phyloP scores from a whole-genome alignment of 2,888 invertebrate genomes.

The Sarcophaga caerulescens region DNA sequence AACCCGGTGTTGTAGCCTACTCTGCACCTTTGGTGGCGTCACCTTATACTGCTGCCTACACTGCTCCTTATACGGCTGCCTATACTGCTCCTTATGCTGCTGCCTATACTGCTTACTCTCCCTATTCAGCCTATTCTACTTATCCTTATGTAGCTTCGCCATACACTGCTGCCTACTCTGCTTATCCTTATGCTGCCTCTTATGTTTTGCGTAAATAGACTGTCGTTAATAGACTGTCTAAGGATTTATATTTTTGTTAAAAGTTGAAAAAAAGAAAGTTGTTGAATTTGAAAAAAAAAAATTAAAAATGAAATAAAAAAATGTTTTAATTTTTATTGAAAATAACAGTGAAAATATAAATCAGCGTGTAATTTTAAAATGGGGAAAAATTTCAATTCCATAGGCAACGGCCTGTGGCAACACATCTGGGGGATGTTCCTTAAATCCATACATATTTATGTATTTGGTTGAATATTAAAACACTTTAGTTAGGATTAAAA shows the following conservation, averaged over 20 bases:
- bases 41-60: conserved; percentile 68
- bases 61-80: conserved; percentile 71
- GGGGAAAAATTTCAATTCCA: too few species aligned
- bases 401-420: too few species aligned
- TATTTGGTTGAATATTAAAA: too few species aligned
- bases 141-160: conserved; percentile 59
- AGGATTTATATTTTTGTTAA: conserved; percentile 27
- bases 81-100: conserved; percentile 70
- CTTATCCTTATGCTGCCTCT: conserved; percentile 68
- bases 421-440: too few species aligned
- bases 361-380: too few species aligned
- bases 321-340: conserved; percentile 2
- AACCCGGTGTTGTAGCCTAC: conserved; percentile 70
- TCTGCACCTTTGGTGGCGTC: conserved; percentile 69
- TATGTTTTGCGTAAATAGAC: conserved; percentile 64
- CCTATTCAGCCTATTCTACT: conserved; percentile 70
- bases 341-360: not conserved
- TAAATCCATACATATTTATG: too few species aligned
- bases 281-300: conserved; percentile 18
- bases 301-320: conserved; percentile 10
- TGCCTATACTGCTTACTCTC: conserved; percentile 67
- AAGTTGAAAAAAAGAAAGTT: conserved; percentile 27
- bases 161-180: conserved; percentile 66
- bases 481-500: too few species aligned
- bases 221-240: not conserved